Evolutionary conservation across 2,888 invertebrate genomes (phyloP).

Genomic region (Dolichomitus sp.): DNA sequence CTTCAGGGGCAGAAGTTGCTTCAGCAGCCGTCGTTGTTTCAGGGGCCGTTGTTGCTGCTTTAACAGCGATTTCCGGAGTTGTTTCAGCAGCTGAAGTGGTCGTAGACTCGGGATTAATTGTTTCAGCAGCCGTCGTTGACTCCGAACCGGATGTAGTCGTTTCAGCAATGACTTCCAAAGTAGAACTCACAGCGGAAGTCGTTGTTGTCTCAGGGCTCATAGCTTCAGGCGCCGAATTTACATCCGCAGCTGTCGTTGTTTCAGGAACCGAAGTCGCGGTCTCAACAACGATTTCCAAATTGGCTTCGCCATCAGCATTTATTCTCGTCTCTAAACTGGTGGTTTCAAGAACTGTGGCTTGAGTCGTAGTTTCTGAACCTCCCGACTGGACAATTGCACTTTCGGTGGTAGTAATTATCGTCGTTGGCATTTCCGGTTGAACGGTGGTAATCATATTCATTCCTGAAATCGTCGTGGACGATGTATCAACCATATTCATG

Average conservation of each 20-base stretch:
- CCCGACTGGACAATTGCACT: slow-evolving; percentile 8
- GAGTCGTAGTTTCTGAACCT: not conserved
- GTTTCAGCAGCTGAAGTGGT: slow-evolving; percentile 24
- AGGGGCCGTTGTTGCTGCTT: slow-evolving; percentile 44
- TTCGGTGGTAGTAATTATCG: not conserved
- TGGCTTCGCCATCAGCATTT: slow-evolving; percentile 7
- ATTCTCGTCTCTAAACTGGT: slow-evolving; percentile 1
- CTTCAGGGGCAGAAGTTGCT: slow-evolving; percentile 39
- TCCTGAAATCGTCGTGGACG: slow-evolving; percentile 28
- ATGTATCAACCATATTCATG: slow-evolving; percentile 16
- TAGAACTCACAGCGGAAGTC: not conserved
- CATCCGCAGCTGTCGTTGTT: slow-evolving; percentile 41
- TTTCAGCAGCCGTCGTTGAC: slow-evolving; percentile 40
- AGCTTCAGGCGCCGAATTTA: slow-evolving; percentile 19
- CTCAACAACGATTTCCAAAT: slow-evolving; percentile 18
- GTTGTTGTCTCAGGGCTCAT: not conserved
- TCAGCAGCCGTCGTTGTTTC: slow-evolving; percentile 54
- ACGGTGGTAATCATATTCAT: slow-evolving; percentile 32
- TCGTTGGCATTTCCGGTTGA: slow-evolving; percentile 36
- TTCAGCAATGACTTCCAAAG: slow-evolving; percentile 20
- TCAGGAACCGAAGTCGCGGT: slow-evolving; percentile 50
- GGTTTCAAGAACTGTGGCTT: not conserved
- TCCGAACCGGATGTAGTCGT: slow-evolving; percentile 49
- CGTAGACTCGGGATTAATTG: slow-evolving; percentile 7
- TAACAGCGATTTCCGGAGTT: not conserved